Base-by-base conservation (phyloP, 2,113 vertebrate species). In the Hippocampus barbouri region DNA sequence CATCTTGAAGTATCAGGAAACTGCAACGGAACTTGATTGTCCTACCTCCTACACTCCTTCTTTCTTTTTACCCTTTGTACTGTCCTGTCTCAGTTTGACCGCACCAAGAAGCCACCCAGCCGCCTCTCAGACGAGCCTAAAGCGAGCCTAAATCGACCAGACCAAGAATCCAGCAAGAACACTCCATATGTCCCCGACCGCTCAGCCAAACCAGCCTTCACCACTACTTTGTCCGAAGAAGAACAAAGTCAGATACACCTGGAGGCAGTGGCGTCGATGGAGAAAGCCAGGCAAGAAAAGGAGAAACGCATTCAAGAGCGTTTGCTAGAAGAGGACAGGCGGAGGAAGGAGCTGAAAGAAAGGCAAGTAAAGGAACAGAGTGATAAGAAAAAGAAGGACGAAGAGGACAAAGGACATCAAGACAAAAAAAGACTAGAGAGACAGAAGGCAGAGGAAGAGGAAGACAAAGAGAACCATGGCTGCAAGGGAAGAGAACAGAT, bases 91-190 rank as follows among this genome's bases (percentile, higher is more conserved):
- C 73, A 99, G 97, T 89, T 98, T 78, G 97, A 98, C 88, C 95
- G 97, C 41, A 92, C 93, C 70, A 98, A 95, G 87, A 99, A 99
- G 76, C 97, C 97, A 4, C 77, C 89, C 0, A 75, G 92, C 63
- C 90, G 85, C 78, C 72, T 90, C 18, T 81, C 89, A 0, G 91
- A 94, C 20, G 79, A 81, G 40, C 72, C 85, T 6, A 93, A 79
- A 67, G 53, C 88, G 49, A 93, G 80, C 54, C 63, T 85, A 27
- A 92, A 95, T 16, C 80, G 79, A 41, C 34, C 82, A n/a, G 79
- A 73, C 0, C 83, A 81, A 59, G 93, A 95, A 38, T 71, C 67
- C 80, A 59, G 82, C 40, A 91, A 87, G 79, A 94, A 92, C 8
- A 93, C 92, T 38, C 80, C 93, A 0, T 8, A 80, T 20, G 9